These are phyloP conservation scores for Diachasmimorpha longicaudata DNA, from an alignment of 1,140 invertebrate species.

Conservation along the genomic window DNA sequence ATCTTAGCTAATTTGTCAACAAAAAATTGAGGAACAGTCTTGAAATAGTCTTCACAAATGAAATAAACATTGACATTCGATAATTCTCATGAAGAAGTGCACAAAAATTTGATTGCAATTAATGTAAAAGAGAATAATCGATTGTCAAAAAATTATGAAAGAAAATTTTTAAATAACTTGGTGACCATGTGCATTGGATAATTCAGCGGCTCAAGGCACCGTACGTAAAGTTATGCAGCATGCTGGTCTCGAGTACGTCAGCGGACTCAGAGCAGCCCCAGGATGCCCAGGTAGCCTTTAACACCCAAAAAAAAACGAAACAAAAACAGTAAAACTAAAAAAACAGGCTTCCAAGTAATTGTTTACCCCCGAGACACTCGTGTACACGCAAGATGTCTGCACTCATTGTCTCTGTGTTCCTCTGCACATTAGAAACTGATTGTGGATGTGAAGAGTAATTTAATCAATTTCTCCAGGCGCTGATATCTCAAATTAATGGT, in stretches of 20 bases:
- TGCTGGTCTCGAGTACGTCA: conserved; percentile 87
- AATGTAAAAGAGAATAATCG: neutral
- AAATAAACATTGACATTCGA: neutral
- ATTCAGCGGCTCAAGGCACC: conserved; percentile 88
- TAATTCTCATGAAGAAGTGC: neutral
- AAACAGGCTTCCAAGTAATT: neutral
- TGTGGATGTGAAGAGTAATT: neutral
- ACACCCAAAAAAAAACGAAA: conserved; percentile 6
- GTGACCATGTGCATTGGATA: conserved; percentile 39
- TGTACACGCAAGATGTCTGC: neutral
- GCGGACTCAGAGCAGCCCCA: conserved; percentile 75
- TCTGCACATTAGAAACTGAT: neutral
- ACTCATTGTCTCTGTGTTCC: neutral
- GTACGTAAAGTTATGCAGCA: conserved; percentile 93
- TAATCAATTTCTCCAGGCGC: too few species aligned
- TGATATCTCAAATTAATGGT: too few species aligned
- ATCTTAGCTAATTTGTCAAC: too few species aligned
- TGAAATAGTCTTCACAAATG: too few species aligned
- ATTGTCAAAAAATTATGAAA: neutral
- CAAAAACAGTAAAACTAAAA: neutral
- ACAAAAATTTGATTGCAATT: neutral
- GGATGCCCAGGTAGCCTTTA: conserved; percentile 58
- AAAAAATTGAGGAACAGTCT: too few species aligned
- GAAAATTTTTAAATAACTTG: conserved; percentile 11
- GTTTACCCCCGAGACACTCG: neutral